A percentile compares a stretch with the other conserved stretches of the same genome.
These are phyloP conservation scores for Nesoenas mayeri DNA, from an alignment of 2,113 vertebrate species.

Conservation along the genomic window DNA sequence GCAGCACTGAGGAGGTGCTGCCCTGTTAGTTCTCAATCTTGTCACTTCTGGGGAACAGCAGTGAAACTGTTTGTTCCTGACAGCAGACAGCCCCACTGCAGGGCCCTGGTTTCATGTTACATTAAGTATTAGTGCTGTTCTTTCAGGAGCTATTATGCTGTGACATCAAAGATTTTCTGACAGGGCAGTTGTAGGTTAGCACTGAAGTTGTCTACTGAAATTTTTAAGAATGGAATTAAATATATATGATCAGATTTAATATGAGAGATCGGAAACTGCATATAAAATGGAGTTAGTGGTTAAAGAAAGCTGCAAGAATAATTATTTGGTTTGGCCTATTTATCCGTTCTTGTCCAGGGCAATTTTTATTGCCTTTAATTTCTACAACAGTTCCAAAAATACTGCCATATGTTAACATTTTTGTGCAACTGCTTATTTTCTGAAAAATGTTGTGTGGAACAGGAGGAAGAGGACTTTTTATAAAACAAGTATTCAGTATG, in stretches of 20 bases:
- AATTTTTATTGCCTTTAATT: slow-evolving; percentile 72
- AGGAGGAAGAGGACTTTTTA: slow-evolving; percentile 32
- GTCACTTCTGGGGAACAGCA: slow-evolving; percentile 76
- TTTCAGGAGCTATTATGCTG: slow-evolving; percentile 82
- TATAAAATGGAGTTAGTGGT: slow-evolving; percentile 62
- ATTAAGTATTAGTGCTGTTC: slow-evolving; percentile 82
- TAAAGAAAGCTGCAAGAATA: slow-evolving; percentile 70
- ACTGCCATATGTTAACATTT: slow-evolving; percentile 65
- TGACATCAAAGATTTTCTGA: slow-evolving; percentile 84
- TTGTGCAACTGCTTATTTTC: slow-evolving; percentile 58
- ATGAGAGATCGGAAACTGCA: slow-evolving; percentile 65
- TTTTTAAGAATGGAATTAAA: slow-evolving; percentile 84
- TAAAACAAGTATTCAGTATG: slow-evolving; percentile 38
- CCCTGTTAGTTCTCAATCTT: slow-evolving; percentile 72
- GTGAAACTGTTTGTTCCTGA: slow-evolving; percentile 81
- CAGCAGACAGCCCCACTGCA: slow-evolving; percentile 78
- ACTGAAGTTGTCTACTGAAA: slow-evolving; percentile 80
- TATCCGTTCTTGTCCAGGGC: slow-evolving; percentile 65
- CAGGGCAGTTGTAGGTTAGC: slow-evolving; percentile 79
- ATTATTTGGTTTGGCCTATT: slow-evolving; percentile 66
- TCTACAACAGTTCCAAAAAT: slow-evolving; percentile 47
- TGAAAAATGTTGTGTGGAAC: slow-evolving; percentile 63
- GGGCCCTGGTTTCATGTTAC: slow-evolving; percentile 82
- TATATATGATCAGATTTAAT: slow-evolving; percentile 81
- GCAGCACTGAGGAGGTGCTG: slow-evolving; percentile 53